phyloP scores from a whole-genome alignment of 2,113 vertebrate genomes.

The Strigops habroptila region DNA sequence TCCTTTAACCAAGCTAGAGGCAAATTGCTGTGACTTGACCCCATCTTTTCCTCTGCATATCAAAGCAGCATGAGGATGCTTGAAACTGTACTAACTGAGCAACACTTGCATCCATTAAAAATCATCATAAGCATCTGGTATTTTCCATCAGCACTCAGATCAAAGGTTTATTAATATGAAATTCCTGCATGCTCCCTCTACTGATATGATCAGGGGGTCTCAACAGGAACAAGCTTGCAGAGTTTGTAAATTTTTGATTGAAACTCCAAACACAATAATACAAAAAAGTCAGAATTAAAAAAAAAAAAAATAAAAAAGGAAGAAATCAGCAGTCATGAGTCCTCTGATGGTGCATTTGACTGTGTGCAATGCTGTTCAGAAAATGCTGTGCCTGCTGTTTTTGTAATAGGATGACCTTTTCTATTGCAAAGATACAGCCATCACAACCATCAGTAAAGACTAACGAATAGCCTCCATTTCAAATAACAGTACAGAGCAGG shows the following conservation, averaged over 20 bases:
- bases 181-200: neutral
- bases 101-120: neutral
- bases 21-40: neutral
- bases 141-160: neutral
- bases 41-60: neutral
- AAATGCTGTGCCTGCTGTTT: slow-evolving; percentile 45
- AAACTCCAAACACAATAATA: neutral
- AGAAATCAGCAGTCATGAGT: neutral
- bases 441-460: slow-evolving; percentile 21
- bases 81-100: neutral
- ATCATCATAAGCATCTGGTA: neutral
- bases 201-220: neutral
- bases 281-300: neutral
- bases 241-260: neutral
- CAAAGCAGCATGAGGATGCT: neutral
- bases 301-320: no score
- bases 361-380: neutral
- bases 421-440: neutral
- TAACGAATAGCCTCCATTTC: slow-evolving; percentile 27
- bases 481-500: slow-evolving; percentile 7
- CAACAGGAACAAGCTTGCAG: neutral
- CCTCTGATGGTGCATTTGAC: neutral
- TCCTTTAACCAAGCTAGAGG: neutral
- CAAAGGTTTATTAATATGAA: neutral
- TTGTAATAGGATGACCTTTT: slow-evolving; percentile 41